Base-by-base conservation (phyloP, 2,888 invertebrate genomes). In the Rhagophthalmus giganteus region DNA sequence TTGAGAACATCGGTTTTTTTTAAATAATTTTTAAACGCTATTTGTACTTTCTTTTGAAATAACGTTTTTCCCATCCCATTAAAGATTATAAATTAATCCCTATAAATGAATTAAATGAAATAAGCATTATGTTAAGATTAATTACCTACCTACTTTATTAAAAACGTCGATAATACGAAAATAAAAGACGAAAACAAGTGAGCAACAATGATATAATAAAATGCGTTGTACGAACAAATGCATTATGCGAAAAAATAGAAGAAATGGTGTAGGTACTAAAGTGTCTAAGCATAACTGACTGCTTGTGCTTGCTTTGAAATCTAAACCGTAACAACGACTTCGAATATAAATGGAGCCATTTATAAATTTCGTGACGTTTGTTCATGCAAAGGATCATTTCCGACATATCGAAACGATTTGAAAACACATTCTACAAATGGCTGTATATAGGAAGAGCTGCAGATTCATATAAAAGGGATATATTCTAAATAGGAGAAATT, bases 261-360 rank as follows among this genome's bases (percentile, higher is more conserved):
- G 41, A 46, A 28, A 28, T 20, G 28, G 39, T 16, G 28, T n/a
- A n/a, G n/a, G n/a, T 48, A 35, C 24, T 31, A 27, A 33, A 48
- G 53, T 48, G 46, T 45, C 46, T 55, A 55, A 55, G 38, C 48
- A 57, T 55, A 59, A 59, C 47, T 38, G 51, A 54, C 47, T 57
- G 49, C 44, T 46, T 53, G 51, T 55, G 46, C 46, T 59, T 55
- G 51, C 52, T 57, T 53, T 55, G 45, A 55, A 59, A 55, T 55
- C 52, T 48, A 55, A 55, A 56, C 52, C 55, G 51, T 56, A 53
- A 56, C 59, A 59, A 54, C 58, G 59, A 45, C 52, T 55, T 34
- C 58, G 60, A 62, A 63, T 62, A 63, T 61, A 63, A 63, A 63
- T 60, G 61, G 53, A 54, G 59, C 59, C 56, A 63, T 63, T 63